These are phyloP conservation scores for Drosophila mayaguana DNA, from an alignment of 2,888 invertebrate species.

Conservation along the genomic window DNA sequence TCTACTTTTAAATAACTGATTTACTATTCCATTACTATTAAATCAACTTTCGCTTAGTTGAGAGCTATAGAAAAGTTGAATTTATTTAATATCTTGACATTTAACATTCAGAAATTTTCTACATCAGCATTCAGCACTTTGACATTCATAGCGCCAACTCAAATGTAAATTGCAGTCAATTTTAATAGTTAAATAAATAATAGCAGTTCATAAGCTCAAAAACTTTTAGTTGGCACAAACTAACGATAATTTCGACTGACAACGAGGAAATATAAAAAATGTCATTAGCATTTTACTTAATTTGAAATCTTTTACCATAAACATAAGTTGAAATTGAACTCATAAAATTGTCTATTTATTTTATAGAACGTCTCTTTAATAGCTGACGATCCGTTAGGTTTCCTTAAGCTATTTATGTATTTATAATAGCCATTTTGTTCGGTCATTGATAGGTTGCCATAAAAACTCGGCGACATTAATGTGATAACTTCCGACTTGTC, in stretches of 20 bases:
- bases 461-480: constrained; percentile 42
- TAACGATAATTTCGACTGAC: background rate
- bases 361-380: constrained; percentile 8
- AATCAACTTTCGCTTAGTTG: too few species aligned
- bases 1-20: background rate
- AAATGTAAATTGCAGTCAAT: background rate
- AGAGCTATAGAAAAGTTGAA: background rate
- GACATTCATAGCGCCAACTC: background rate
- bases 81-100: background rate
- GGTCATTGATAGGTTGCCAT: constrained; percentile 47
- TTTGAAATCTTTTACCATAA: background rate
- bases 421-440: constrained; percentile 45
- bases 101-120: background rate
- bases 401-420: constrained; percentile 33
- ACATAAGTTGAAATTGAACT: constrained; percentile 7
- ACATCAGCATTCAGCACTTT: background rate
- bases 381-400: constrained; percentile 35
- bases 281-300: background rate
- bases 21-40: too few species aligned
- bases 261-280: background rate
- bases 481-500: constrained; percentile 47
- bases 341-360: background rate
- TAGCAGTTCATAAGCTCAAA: background rate
- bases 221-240: background rate
- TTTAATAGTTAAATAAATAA: background rate